Base-by-base conservation (phyloP, 2,888 invertebrate species). In the Meiosimyza platycephala region DNA sequence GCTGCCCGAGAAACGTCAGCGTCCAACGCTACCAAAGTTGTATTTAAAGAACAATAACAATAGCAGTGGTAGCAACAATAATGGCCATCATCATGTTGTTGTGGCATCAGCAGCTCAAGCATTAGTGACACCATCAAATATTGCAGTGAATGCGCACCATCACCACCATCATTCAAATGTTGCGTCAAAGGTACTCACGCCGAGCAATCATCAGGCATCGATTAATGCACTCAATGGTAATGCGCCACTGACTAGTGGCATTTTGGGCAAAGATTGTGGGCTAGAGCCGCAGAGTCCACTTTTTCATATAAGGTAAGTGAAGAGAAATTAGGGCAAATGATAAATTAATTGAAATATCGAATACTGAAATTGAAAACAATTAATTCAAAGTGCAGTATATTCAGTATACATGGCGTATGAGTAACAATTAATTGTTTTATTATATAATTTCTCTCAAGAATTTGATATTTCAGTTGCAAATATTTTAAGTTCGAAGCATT, bases 1-100 rank as follows among this genome's bases (percentile, higher is more conserved):
- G 85, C 89, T 92, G 22, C 91, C 90, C 76, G 95, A 94, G 84
- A 95, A 95, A 82, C 88, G 94, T 79, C 93, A 94, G 74, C 90
- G 94, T 75, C 91, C 92, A 22, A 90, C 91, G 70, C 88, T 93
- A 80, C 93, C 93, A 76, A 94, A 95, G 86, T 89, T 95, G 67
- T 95, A 93, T 86, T 91, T 95, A 76, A 95, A 95, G 85, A 78
- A 79, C 74, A 77, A 82, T 76, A 81, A 82, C 72, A 82, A 84
- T 77, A 83, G 85, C 79, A 83, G 84, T 79, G 82, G 82, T 78
- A 81, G 82, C 71, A 83, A 82, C 76, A 81, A 78, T 78, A 80
- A 62, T 77, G 80, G 59, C 69, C 75, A 76, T 47, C 75, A 72
- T 16, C 73, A 72, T 54, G 72, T 69, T n/a, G 57, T 55, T 15